Evolutionary conservation across 2,888 invertebrate genomes (phyloP).

Genomic region (Xestia rhomboidea): DNA sequence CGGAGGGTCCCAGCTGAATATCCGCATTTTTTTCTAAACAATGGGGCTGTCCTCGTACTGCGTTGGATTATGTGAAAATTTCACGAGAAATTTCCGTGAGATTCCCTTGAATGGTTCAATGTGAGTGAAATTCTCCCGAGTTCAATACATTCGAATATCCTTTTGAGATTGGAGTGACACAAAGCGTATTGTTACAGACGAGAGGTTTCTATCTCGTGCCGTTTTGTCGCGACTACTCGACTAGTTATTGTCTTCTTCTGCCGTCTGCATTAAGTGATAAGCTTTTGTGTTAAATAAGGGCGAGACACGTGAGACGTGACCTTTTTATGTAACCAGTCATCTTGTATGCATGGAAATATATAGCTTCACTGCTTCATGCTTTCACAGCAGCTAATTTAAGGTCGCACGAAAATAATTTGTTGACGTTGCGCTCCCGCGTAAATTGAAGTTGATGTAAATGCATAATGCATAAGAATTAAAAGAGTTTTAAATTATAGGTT

Average conservation of each 20-base stretch:
- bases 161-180: slow-evolving; percentile 88
- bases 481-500: not conserved
- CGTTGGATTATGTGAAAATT: slow-evolving; percentile 80
- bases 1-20: slow-evolving; percentile 70
- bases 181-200: slow-evolving; percentile 87
- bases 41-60: slow-evolving; percentile 71
- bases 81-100: slow-evolving; percentile 77
- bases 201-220: slow-evolving; percentile 80
- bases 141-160: slow-evolving; percentile 88
- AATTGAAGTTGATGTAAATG: slow-evolving; percentile 44
- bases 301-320: slow-evolving; percentile 48
- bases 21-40: slow-evolving; percentile 80
- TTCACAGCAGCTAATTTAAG: slow-evolving; percentile 23
- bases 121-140: slow-evolving; percentile 84
- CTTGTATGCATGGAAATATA: slow-evolving; percentile 50
- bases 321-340: slow-evolving; percentile 44
- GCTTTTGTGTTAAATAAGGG: slow-evolving; percentile 59
- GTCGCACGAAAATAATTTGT: slow-evolving; percentile 30
- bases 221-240: slow-evolving; percentile 81
- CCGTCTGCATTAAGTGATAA: slow-evolving; percentile 64
- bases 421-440: slow-evolving; percentile 14
- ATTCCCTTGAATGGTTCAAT: slow-evolving; percentile 77
- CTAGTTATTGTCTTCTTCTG: slow-evolving; percentile 80
- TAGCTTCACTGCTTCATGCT: slow-evolving; percentile 19
- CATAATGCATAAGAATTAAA: slow-evolving; percentile 19